Percentiles rank a stretch among this genome's conserved stretches.
These are phyloP conservation scores for Sebastes vulpes DNA, from an alignment of 2,797 vertebrate species.

Conservation along the genomic window DNA sequence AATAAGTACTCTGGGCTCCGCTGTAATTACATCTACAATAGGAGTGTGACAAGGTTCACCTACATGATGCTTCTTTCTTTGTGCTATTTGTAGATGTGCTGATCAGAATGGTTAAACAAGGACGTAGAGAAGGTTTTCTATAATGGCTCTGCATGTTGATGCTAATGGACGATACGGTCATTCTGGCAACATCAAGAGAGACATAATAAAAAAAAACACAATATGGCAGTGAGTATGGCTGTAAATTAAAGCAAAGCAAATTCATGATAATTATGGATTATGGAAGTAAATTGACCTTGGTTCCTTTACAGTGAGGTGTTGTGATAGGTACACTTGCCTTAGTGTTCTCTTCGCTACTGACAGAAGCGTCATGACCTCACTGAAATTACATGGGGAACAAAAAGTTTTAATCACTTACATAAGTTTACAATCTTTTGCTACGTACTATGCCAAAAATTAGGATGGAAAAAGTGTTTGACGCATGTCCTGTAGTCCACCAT, in stretches of 20 bases:
- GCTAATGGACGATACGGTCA: not conserved
- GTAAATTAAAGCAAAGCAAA: conserved; percentile 6
- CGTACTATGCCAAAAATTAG: not conserved
- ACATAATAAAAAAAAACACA: conserved; percentile 8
- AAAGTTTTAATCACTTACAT: not conserved
- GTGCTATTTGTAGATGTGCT: conserved; percentile 12
- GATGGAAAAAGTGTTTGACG: not conserved
- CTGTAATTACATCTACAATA: conserved; percentile 26
- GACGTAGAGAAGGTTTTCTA: not conserved
- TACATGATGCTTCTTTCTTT: conserved; percentile 12
- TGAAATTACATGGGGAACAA: not conserved
- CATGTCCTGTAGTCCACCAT: not conserved
- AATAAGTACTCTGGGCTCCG: conserved; percentile 1
- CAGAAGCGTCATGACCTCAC: not conserved
- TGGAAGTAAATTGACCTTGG: not conserved
- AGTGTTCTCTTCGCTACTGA: not conserved
- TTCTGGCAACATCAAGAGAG: not conserved
- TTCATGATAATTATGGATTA: not conserved
- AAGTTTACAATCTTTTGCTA: not conserved
- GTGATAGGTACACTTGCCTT: not conserved
- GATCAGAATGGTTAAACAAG: conserved; percentile 6
- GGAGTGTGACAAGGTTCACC: conserved; percentile 10
- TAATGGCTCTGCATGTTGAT: not conserved
- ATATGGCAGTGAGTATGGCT: not conserved
- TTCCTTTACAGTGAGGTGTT: not conserved